A percentile compares a stretch with the other conserved stretches of the same genome.
phyloP scores from a whole-genome alignment of 2,888 invertebrate genomes.

The Nematopogon swammerdamellus region DNA sequence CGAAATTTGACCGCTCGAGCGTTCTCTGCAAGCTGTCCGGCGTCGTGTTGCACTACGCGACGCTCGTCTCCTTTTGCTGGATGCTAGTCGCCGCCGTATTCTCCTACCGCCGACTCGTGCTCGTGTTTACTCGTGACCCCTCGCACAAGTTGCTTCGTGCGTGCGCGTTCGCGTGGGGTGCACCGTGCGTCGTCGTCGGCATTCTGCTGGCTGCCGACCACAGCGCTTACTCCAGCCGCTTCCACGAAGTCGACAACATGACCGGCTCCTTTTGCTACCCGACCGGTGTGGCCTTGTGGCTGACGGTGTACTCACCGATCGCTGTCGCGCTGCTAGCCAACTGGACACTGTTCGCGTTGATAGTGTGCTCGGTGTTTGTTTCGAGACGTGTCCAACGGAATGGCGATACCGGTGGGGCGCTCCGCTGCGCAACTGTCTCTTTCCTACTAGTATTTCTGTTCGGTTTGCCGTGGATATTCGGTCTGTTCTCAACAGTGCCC shows the following conservation, averaged over 20 bases:
- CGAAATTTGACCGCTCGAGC: conserved; percentile 27
- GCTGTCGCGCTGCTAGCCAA: conserved; percentile 50
- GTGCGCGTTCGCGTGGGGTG: conserved; percentile 62
- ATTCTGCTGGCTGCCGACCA: conserved; percentile 43
- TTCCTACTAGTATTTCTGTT: conserved; percentile 58
- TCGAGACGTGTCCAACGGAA: conserved; percentile 46
- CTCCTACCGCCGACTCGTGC: conserved; percentile 64
- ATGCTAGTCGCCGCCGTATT: conserved; percentile 68
- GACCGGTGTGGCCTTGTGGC: conserved; percentile 48
- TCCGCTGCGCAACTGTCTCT: conserved; percentile 56
- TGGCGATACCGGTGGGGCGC: conserved; percentile 42
- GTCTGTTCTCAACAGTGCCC: conserved; percentile 39
- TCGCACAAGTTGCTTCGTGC: conserved; percentile 61
- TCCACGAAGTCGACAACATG: conserved; percentile 28
- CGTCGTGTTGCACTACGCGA: conserved; percentile 61
- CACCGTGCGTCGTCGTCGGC: conserved; percentile 49
- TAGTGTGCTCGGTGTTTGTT: conserved; percentile 54
- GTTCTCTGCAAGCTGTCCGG: conserved; percentile 56
- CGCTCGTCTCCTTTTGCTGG: conserved; percentile 67
- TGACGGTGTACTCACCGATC: conserved; percentile 54
- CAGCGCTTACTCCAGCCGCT: conserved; percentile 38
- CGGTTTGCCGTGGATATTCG: conserved; percentile 61
- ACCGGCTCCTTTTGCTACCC: conserved; percentile 52
- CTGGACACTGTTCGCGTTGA: conserved; percentile 53
- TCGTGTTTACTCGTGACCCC: conserved; percentile 58